phyloP scores from a whole-genome alignment of 1,140 invertebrate genomes.

The Bombus difficillimus region DNA sequence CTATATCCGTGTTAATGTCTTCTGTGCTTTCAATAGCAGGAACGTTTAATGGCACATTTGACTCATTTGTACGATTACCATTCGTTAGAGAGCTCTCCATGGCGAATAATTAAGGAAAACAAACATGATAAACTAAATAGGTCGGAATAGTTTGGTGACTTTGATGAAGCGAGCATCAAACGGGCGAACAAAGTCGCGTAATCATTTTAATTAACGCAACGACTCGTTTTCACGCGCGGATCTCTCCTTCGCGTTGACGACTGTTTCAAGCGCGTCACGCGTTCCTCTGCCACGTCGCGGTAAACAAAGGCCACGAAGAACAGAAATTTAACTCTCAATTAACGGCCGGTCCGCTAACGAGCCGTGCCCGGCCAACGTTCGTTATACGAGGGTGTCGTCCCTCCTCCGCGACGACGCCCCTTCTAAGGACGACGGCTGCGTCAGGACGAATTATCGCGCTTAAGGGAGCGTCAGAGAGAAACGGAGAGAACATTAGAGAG shows the following conservation, averaged over 20 bases:
- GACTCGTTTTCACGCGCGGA: neutral
- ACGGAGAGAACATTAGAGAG: neutral
- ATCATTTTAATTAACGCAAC: conserved; percentile 35
- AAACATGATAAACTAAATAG: neutral
- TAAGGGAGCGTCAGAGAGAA: conserved; percentile 2
- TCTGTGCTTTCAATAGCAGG: too few species aligned
- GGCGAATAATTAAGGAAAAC: neutral
- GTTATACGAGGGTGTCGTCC: conserved; percentile 22
- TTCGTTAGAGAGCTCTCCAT: neutral
- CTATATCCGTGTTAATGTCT: too few species aligned
- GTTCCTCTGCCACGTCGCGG: neutral
- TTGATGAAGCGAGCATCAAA: neutral
- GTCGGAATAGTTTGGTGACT: too few species aligned
- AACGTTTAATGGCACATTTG: too few species aligned
- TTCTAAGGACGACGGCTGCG: conserved; percentile 23
- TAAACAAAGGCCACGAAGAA: conserved; percentile 31
- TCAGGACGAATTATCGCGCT: conserved; percentile 43
- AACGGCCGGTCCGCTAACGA: conserved; percentile 42
- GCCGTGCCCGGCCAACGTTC: conserved; percentile 5
- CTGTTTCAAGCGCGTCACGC: neutral
- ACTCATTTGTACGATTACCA: neutral
- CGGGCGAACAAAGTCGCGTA: neutral
- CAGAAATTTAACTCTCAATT: conserved; percentile 44
- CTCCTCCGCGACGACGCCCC: neutral
- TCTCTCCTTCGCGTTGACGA: neutral